Base-by-base conservation (phyloP, 2,113 vertebrate species). In the Smithornis capensis region DNA sequence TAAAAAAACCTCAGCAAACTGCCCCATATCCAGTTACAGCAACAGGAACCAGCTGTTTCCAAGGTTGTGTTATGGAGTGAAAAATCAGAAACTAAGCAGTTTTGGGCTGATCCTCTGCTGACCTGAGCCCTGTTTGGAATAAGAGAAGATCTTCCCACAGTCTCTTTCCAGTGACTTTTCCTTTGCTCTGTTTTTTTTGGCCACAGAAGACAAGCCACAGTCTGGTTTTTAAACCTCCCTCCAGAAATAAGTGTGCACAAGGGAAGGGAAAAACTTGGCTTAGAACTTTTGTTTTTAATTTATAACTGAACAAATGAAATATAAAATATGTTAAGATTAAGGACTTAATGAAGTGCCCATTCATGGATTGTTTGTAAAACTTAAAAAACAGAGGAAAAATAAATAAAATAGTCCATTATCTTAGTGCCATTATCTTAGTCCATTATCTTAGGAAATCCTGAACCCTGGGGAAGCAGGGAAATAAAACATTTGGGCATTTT, bases 361-460 rank as follows among this genome's bases (percentile, higher is more conserved):
- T 50, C 2, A 1, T 35, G 19, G n/a, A 6, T 40, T 24, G 18
- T 19, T 35, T 40, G 31, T 33, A 52, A 37, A 70, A 37, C 14
- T 45, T 15, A 59, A 59, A 80, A n/a, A 42, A 38, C 24, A 64
- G 62, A 69, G 22, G n/a, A 25, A 56, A 47, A 69, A 42, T 59
- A 55, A 11, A 62, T n/a, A 7, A 14, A 29, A 7, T 44, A n/a
- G 10, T 29, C 22, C 4, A 1, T 7, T 74, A 1, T 10, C 23
- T 29, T 44, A 16, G 5, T 74, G n/a, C n/a, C n/a, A n/a, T n/a
- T n/a, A n/a, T n/a, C n/a, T n/a, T 44, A n/a, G 10, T 29, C 22
- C 4, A 1, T 7, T 74, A 1, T 10, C 23, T 29, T 44, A 16
- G 5, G 65, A n/a, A n/a, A n/a, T n/a, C n/a, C n/a, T n/a, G n/a